Evolutionary conservation across 2,888 invertebrate species (phyloP), one percentile per base, ranked within the genome.

Genomic region (Disparrhopalites patrizii): DNA sequence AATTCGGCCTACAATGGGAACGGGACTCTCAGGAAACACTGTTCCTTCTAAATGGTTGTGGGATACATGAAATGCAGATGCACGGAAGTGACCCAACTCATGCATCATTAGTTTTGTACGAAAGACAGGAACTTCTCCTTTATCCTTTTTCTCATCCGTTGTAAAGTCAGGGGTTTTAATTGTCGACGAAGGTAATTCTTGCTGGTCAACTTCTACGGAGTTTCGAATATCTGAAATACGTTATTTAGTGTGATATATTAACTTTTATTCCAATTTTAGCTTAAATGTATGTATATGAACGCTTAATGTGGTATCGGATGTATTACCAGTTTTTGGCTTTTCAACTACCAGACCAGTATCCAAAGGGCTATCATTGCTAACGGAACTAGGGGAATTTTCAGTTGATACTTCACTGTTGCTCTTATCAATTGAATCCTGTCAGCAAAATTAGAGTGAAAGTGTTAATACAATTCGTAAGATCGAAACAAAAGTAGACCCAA

Each of bases 1-100:
- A 77, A 97, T 95, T 76, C 97, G 84, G 1, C 97, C 97, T 15
- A 95, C 93, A 36, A 97, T 89, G 3, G 73, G 73, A 2, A 73
- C 75, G 8, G 75, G 75, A 31, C 70, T 70, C 25, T 67, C 63
- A 0, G 75, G 75, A 51, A 75, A 75, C 8, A 55, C 55, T 13
- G 50, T 25, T 8, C 75, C 75, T 43, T 73, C 68, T 27, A 73
- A 38, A 18, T 28, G 51, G 27, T 64, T 36, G 57, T 75, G 75
- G 10, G 72, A 72, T 1, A 73, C 71, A 52, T 72, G 66, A 40
- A 67, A 72, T 25, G 68, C 68, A 18, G 67, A 61, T 3, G 72
- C 75, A 31, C 62, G 66, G 54, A 75, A 74, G 27, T 60, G 54
- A 20, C 75, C 75, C 25, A 75, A 47, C 38, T 75, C 75, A 10